Evolutionary conservation across 2,113 vertebrate genomes (phyloP).

Genomic region (Ctenomys sociabilis): DNA sequence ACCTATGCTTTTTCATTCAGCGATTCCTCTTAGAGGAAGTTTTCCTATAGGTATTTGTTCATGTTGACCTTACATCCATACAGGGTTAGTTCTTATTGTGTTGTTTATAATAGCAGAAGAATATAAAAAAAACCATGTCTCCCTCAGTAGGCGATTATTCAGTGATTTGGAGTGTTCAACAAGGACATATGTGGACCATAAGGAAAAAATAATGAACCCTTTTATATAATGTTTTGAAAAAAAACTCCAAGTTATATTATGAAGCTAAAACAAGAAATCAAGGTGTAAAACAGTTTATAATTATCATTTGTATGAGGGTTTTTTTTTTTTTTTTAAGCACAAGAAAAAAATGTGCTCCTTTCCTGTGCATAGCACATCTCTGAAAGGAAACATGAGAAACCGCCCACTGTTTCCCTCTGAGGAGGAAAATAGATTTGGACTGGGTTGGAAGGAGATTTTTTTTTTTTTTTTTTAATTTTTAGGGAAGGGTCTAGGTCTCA

Average conservation of each 20-base stretch:
- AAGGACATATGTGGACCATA: background rate
- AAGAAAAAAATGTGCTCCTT: background rate
- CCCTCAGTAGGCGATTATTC: background rate
- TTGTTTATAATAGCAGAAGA: background rate
- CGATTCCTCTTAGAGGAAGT: background rate
- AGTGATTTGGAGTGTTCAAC: background rate
- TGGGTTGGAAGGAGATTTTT: background rate
- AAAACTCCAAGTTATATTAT: slow-evolving; percentile 32
- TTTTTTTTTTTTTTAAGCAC: background rate
- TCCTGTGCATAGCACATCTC: background rate
- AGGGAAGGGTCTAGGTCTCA: too few species aligned
- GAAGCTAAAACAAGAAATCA: slow-evolving; percentile 28
- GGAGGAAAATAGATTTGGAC: fast-evolving
- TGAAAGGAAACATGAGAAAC: background rate
- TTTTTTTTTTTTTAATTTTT: background rate
- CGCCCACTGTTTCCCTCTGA: background rate
- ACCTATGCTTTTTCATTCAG: background rate
- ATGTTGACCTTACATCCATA: background rate
- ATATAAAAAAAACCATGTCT: slow-evolving; percentile 10
- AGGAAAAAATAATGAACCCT: background rate
- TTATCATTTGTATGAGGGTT: background rate
- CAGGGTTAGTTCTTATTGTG: background rate
- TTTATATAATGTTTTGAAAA: slow-evolving; percentile 30
- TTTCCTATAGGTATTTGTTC: background rate
- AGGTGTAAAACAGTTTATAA: background rate